These are phyloP conservation scores for Loriculus beryllinus DNA, from an alignment of 2,797 vertebrate species.

Conservation along the genomic window DNA sequence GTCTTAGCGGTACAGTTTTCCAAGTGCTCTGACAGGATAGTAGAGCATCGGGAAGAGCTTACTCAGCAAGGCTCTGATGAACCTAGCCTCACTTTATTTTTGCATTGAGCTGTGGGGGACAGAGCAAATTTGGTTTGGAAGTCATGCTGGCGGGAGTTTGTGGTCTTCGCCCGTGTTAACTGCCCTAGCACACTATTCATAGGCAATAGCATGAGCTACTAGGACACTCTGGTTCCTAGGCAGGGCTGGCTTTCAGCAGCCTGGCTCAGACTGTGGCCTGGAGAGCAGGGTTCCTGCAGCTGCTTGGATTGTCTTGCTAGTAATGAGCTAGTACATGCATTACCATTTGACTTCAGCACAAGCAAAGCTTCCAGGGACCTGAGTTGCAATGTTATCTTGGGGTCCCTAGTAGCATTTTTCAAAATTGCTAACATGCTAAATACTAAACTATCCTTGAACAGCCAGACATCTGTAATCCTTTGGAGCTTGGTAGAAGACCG, in stretches of 20 bases:
- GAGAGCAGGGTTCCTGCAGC: background rate
- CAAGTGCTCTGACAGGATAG: background rate
- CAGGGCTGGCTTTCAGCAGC: background rate
- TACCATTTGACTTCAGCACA: background rate
- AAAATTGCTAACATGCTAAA: background rate
- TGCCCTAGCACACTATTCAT: background rate
- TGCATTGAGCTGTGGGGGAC: background rate
- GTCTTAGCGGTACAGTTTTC: background rate
- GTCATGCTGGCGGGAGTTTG: too few species aligned
- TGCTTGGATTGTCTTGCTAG: too few species aligned
- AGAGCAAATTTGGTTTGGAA: background rate
- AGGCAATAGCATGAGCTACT: accelerated
- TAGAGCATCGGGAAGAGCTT: background rate
- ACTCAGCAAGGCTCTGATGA: accelerated
- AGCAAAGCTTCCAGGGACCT: background rate
- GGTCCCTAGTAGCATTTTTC: background rate
- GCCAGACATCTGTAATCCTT: background rate
- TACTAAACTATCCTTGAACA: background rate
- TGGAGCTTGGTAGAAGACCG: background rate
- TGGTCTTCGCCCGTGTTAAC: background rate
- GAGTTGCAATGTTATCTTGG: background rate
- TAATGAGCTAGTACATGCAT: background rate
- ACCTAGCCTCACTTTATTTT: background rate
- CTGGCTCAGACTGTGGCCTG: background rate
- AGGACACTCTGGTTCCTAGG: background rate